Evolutionary conservation across 2,797 vertebrate species (phyloP).

Genomic region (Falco columbarius): DNA sequence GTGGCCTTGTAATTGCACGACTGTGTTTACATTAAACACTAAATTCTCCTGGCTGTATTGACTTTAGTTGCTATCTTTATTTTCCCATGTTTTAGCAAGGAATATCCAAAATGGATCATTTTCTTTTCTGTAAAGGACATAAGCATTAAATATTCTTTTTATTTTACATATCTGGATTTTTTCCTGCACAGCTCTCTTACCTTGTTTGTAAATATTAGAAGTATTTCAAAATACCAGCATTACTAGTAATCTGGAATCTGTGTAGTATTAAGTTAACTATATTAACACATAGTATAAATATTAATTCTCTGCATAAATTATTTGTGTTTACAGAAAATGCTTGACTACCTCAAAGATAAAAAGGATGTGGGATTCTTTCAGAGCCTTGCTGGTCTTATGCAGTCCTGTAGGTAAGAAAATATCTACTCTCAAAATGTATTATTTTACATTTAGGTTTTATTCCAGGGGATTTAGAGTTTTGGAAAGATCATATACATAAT

Average conservation of each 20-base stretch:
- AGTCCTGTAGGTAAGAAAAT: conserved; percentile 90
- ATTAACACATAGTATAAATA: neutral
- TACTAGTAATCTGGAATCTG: neutral
- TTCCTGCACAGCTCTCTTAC: neutral
- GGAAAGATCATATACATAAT: neutral
- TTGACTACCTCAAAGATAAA: conserved; percentile 95
- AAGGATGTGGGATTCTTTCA: conserved; percentile 97
- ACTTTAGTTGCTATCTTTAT: neutral
- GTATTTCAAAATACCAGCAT: neutral
- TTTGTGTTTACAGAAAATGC: conserved; percentile 89
- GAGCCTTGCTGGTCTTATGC: conserved; percentile 94
- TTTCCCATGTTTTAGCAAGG: neutral
- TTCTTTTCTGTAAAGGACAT: neutral
- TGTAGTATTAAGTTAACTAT: neutral
- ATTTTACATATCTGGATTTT: neutral
- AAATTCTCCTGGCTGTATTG: neutral
- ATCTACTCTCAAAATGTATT: neutral
- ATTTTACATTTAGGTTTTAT: neutral
- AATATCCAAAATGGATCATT: neutral
- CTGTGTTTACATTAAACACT: neutral
- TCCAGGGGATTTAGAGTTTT: neutral
- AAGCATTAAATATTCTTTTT: neutral
- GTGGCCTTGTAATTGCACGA: neutral
- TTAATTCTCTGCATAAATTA: neutral
- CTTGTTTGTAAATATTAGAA: neutral